A percentile compares a stretch with the other conserved stretches of the same genome.
Evolutionary conservation across 1,140 invertebrate genomes (phyloP).

Genomic region (Zaprionus camerounensis): DNA sequence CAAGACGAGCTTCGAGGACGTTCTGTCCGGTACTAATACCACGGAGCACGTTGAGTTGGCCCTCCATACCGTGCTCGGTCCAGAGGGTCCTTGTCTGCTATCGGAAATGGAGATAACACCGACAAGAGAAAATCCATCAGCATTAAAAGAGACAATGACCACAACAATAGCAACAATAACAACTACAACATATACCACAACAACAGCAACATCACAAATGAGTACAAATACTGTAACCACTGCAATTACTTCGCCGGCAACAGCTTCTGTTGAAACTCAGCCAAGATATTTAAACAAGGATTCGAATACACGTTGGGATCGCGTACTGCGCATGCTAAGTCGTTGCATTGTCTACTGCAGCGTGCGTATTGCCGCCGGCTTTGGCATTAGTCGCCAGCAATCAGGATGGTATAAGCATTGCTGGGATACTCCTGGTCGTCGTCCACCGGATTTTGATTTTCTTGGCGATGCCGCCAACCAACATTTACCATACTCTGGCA

Average conservation of each 20-base stretch:
- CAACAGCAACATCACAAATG: background rate
- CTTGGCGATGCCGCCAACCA: background rate
- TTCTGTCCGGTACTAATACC: background rate
- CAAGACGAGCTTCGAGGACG: background rate
- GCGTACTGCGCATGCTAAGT: slow-evolving; percentile 11
- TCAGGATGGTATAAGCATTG: slow-evolving; percentile 63
- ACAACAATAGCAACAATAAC: background rate
- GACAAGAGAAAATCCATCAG: background rate
- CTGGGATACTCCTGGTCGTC: slow-evolving; percentile 47
- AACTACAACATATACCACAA: background rate
- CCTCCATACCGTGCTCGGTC: background rate
- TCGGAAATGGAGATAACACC: background rate
- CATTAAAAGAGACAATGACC: background rate
- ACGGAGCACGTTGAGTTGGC: slow-evolving; percentile 18
- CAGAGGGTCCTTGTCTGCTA: background rate
- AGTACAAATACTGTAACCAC: background rate
- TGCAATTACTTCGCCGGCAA: background rate
- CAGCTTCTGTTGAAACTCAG: background rate
- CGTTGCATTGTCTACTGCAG: slow-evolving; percentile 31
- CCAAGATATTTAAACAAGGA: background rate
- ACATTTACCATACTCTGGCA: background rate
- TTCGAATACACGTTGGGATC: background rate
- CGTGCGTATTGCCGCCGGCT: slow-evolving; percentile 44
- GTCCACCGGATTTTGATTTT: slow-evolving; percentile 11
- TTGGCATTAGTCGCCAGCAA: slow-evolving; percentile 56